Conservation (phyloP, 2,113 vertebrate genomes). For the Cercocebus atys region DNA sequence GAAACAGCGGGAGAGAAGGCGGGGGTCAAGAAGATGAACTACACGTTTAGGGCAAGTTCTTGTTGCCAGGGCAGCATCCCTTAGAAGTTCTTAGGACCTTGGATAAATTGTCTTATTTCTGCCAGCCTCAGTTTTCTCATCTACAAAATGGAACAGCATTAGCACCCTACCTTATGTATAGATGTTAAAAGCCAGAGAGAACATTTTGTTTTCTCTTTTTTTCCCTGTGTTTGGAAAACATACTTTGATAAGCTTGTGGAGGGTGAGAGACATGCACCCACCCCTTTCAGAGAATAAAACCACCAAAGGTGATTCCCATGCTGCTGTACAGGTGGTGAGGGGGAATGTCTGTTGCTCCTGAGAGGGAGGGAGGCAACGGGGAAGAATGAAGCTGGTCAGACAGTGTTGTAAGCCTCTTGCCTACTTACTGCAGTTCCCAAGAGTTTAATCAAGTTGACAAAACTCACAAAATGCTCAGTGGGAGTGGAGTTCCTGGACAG, state of each 20-base stretch:
- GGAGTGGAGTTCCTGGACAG: background rate
- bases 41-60: background rate
- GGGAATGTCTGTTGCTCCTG: background rate
- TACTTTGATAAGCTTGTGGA: background rate
- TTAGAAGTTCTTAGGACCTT: background rate
- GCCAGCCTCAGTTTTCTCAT: conserved; percentile 34
- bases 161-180: background rate
- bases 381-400: background rate
- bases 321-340: background rate
- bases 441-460: background rate
- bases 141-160: background rate
- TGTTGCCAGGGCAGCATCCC: background rate
- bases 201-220: background rate
- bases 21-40: background rate
- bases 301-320: no score
- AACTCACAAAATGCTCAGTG: background rate
- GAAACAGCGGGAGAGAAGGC: background rate
- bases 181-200: background rate
- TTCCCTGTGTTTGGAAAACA: background rate
- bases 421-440: background rate
- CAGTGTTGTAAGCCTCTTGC: background rate
- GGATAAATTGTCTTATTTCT: background rate
- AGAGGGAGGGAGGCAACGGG: background rate
- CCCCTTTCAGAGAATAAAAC: background rate
- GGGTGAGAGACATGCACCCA: background rate